Base-by-base conservation (phyloP, 2,888 invertebrate species). In the Ramazzottius varieornatus region DNA sequence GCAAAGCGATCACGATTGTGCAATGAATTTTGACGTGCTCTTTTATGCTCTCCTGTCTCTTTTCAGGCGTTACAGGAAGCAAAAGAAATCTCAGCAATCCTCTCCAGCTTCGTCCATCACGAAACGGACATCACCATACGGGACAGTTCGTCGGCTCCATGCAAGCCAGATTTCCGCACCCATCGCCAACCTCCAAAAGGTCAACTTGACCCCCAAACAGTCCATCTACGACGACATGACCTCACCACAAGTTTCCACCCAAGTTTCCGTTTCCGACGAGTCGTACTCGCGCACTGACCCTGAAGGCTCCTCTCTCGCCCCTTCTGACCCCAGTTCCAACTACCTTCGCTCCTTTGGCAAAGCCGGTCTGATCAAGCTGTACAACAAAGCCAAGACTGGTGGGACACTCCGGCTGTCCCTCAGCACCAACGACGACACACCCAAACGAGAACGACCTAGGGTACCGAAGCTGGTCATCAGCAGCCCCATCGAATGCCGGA, bases 381-480 rank as follows among this genome's bases (percentile, higher is more conserved):
- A n/a, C 54, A 13, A 16, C 16, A 40, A 40, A 40, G n/a, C n/a
- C n/a, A n/a, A n/a, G n/a, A n/a, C n/a, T n/a, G n/a, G n/a, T n/a
- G 54, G 54, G 20, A 54, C 54, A 4, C 54, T 54, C n/a, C 54
- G 54, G 54, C 8, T 40, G 40, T 20, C 8, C 40, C 16, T 8
- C 29, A 4, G 4, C 54, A 29, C 4, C 29, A 8, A 4, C n/a
- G 20, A 13, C n/a, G 13, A 13, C n/a, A 4, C 13, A 29, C 54
- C 13, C 20, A 13, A 54, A 4, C 54, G 54, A 4, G 29, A 29
- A 8, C 54, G 54, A 8, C 54, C 54, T 8, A 8, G 54, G 4
- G 54, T 13, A 24, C 54, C 54, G n/a, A 54, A 54, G 29, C 54
- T 54, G 20, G 54, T 54, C n/a, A 54, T 54, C 54, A 54, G 54